phyloP scores from a whole-genome alignment of 2,797 vertebrate genomes.

The Sebastes trivittatus region DNA sequence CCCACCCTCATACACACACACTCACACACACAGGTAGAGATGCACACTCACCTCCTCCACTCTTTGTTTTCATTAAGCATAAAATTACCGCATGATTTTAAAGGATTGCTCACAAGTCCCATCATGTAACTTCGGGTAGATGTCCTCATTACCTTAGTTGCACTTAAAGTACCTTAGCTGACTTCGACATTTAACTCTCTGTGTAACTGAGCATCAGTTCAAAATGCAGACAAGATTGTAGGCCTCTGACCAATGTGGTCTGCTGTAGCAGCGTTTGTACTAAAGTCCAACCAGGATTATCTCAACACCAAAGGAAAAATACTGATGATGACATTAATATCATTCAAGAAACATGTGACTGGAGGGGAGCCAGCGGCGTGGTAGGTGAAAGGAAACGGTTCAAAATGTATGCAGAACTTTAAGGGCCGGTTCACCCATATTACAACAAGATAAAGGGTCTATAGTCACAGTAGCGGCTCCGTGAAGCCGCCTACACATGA shows the following conservation, averaged over 20 bases:
- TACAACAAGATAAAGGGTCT: neutral
- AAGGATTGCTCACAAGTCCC: neutral
- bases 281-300: neutral
- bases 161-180: neutral
- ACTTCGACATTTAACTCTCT: neutral
- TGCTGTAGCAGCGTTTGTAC: neutral
- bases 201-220: neutral
- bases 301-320: neutral
- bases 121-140: neutral
- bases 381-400: neutral
- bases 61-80: neutral
- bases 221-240: neutral
- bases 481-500: too few species aligned
- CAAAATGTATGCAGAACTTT: neutral
- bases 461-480: too few species aligned
- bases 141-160: neutral
- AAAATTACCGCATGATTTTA: neutral
- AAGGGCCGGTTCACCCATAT: neutral
- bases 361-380: neutral
- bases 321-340: neutral
- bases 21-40: neutral
- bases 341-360: neutral
- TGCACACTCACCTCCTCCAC: too few species aligned
- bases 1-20: neutral
- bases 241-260: neutral